phyloP scores from a whole-genome alignment of 1,140 invertebrate species.

The Argopecten irradians region DNA sequence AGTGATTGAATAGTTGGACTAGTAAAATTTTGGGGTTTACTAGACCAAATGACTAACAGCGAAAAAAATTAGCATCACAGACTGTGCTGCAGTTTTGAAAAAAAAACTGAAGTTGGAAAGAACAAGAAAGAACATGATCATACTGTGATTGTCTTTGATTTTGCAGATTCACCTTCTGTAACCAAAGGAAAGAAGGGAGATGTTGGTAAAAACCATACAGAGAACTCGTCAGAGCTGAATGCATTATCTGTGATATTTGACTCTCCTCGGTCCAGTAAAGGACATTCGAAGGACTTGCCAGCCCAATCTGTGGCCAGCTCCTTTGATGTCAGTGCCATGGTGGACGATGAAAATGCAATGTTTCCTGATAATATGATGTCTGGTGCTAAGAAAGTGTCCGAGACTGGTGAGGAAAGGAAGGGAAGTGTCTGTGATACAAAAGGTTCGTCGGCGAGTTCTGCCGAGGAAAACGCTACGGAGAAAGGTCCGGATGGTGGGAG shows the following conservation, averaged over 20 bases:
- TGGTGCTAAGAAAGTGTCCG: not conserved
- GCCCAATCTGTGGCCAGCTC: not conserved
- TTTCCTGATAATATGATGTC: constrained; percentile 63
- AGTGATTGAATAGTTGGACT: too few species aligned
- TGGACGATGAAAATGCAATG: constrained; percentile 67
- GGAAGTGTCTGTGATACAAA: constrained; percentile 26
- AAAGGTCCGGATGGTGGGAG: not conserved
- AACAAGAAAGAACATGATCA: too few species aligned
- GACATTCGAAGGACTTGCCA: not conserved
- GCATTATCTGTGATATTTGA: constrained; percentile 27
- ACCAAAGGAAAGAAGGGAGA: constrained; percentile 26
- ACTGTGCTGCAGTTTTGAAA: too few species aligned
- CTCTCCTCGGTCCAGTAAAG: constrained; percentile 21
- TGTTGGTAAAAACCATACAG: not conserved
- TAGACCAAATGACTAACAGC: too few species aligned
- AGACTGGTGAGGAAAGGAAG: not conserved
- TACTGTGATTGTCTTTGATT: not conserved
- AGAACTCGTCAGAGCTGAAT: constrained; percentile 18
- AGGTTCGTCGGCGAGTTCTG: not conserved
- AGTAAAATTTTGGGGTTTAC: too few species aligned
- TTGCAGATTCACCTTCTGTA: constrained; percentile 25
- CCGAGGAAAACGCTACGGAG: not conserved
- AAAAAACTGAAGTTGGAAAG: too few species aligned
- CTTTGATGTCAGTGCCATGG: constrained; percentile 51
- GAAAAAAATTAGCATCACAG: too few species aligned